A percentile compares a stretch with the other conserved stretches of the same genome.
Conservation (phyloP, 1,140 invertebrate genomes). For the Scaptomyza montana region DNA sequence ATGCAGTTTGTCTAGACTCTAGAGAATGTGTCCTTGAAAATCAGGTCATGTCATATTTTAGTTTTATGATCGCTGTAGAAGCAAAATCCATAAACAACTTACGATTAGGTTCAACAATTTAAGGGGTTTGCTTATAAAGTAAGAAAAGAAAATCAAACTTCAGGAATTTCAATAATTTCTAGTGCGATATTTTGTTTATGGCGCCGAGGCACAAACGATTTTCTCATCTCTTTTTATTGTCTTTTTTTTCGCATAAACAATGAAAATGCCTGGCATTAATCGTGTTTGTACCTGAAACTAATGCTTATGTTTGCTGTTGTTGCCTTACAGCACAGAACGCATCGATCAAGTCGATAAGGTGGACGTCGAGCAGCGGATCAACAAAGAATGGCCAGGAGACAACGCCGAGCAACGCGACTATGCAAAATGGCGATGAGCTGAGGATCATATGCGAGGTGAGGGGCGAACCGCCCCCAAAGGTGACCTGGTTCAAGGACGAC, state of each 20-base stretch:
- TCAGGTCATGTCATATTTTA: slow-evolving; percentile 38
- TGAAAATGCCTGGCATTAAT: slow-evolving; percentile 50
- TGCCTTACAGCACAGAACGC: slow-evolving; percentile 83
- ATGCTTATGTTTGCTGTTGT: slow-evolving; percentile 45
- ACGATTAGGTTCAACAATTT: slow-evolving; percentile 38
- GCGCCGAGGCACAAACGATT: slow-evolving; percentile 33
- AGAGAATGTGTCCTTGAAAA: slow-evolving; percentile 20
- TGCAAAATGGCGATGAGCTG: slow-evolving; percentile 85
- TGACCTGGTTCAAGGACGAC: slow-evolving; percentile 90
- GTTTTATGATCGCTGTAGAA: slow-evolving; percentile 30
- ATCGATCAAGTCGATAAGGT: slow-evolving; percentile 68
- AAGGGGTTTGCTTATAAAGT: slow-evolving; percentile 24
- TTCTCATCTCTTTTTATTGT: not conserved
- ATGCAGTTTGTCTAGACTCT: too few relatives aligned
- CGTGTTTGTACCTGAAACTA: not conserved
- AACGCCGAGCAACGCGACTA: slow-evolving; percentile 66
- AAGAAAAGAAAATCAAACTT: slow-evolving; percentile 20
- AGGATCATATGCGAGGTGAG: slow-evolving; percentile 88
- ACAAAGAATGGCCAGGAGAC: slow-evolving; percentile 84
- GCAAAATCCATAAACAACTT: slow-evolving; percentile 42
- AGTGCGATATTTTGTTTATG: slow-evolving; percentile 65
- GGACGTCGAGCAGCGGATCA: slow-evolving; percentile 61
- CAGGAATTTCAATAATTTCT: slow-evolving; percentile 63
- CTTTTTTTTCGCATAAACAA: slow-evolving; percentile 44
- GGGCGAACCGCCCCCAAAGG: slow-evolving; percentile 88